Base-by-base conservation (phyloP, 2,888 invertebrate species). In the Sisyra nigra region DNA sequence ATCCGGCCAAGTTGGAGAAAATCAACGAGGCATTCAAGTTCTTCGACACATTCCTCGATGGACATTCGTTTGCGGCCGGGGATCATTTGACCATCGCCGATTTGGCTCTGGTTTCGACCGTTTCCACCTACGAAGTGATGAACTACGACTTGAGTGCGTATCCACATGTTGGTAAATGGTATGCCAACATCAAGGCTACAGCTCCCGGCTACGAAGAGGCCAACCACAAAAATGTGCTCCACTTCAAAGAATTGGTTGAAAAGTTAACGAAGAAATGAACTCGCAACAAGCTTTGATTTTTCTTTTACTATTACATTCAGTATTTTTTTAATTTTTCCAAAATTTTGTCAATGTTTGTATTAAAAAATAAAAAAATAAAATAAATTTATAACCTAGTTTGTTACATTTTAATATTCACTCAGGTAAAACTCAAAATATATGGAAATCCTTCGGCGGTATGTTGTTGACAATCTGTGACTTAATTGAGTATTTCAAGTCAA, bases 51-150 rank as follows among this genome's bases (percentile, higher is more conserved):
- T 80, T 81, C 65, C 67, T 88, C 19, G 75, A 76, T 36, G 76
- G 75, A 0, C 71, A 77, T 52, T 69, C 72, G 48, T 89, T 72
- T 61, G 73, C 66, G 30, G 84, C 84, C 11, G 88, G 86, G 2
- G 68, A 76, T 45, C 66, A 66, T 45, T 63, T 86, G 42, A 87
- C 87, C 13, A 58, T 89, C 13, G 89, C 89, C 6, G 89, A 89
- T 60, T 66, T 85, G 34, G 63, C 76, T 30, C 57, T 87, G 37
- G 64, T 77, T 29, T 72, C 81, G 7, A 69, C 73, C 6, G 69
- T 86, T 8, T 76, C 84, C 39, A 80, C 78, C 47, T 70, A 72
- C 47, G 83, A 81, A 54, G 79, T 76, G 40, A 52, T 55, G 41
- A 52, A 48, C 14, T 70, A 76, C 47, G 82, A 86, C 57, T 56